Base-by-base conservation (phyloP, 2,797 vertebrate genomes). In the Mormyrus proboscirostris region DNA sequence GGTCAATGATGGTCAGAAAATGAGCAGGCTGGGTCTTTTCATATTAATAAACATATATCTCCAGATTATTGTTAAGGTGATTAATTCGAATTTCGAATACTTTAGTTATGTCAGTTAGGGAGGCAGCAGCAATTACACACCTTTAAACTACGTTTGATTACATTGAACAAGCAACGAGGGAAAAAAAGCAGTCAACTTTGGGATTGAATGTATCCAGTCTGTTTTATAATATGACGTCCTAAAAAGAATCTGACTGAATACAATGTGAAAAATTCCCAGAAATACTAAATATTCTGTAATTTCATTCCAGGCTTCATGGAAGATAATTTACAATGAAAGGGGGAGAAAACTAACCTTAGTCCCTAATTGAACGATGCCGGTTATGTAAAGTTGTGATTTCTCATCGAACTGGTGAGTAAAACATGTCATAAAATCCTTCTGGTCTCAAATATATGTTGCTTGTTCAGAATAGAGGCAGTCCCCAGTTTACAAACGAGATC, bases 311-410 rank as follows among this genome's bases (percentile, higher is more conserved):
- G 93, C 1, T 73, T 51, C 91, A 91, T 88, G 29, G 41, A 91
- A 91, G 85, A 91, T 89, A 87, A 38, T 90, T 90, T 25, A 89
- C 88, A 92, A 10, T 59, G 59, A 88, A 73, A 53, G 76, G 89
- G 91, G 88, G 91, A 89, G 91, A 92, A 89, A 90, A 91, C 91
- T 90, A 33, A 91, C 86, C 29, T 89, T 91, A 89, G 94, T 90
- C 92, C 89, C 90, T 90, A 90, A 90, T 88, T 93, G 89, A 94
- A 92, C 90, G 89, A 89, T 83, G 90, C 93, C 96, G 96, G 95
- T 96, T 94, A 96, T 96, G 95, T 95, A 91, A 95, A 95, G 94
- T 93, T 92, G 94, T 91, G 92, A 92, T 92, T 89, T 1, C 50
- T 93, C 82, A 92, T 93, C 93, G 69, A 93, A 93, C 92, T 79